Conservation (phyloP, 2,797 vertebrate genomes). For the Lemur catta region DNA sequence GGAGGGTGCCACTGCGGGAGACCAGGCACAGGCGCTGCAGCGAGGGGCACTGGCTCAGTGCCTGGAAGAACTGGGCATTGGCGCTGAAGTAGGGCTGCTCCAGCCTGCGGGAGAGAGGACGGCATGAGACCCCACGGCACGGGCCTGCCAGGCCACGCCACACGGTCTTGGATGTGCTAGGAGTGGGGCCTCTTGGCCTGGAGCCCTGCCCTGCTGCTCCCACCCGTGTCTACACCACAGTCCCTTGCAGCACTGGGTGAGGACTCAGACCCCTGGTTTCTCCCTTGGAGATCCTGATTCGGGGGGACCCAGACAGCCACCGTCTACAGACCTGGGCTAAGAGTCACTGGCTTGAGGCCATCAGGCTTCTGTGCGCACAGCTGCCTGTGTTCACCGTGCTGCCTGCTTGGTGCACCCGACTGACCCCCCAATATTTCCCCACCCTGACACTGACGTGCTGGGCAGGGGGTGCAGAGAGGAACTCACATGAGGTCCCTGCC, state of each 20-base stretch:
- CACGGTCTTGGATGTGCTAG: too few relatives aligned
- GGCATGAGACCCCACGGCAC: not conserved
- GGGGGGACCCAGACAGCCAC: too few relatives aligned
- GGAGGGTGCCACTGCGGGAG: conserved; percentile 94
- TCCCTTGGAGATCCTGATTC: not conserved
- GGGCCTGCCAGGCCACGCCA: too few relatives aligned
- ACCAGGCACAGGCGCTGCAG: conserved; percentile 95
- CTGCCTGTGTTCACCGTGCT: not conserved
- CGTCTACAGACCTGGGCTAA: not conserved
- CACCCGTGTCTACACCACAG: accelerated
- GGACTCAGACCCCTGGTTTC: not conserved
- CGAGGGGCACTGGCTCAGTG: conserved; percentile 90
- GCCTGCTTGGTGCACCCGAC: not conserved
- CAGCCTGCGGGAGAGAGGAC: conserved; percentile 85
- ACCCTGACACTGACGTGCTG: too few relatives aligned
- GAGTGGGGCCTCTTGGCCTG: not conserved
- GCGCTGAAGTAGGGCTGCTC: conserved; percentile 96
- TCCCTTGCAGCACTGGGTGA: accelerated
- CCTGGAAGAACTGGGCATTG: conserved; percentile 92
- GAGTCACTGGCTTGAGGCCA: not conserved
- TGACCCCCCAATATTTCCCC: too few relatives aligned
- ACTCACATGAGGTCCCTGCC: accelerated
- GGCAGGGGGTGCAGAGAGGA: not conserved
- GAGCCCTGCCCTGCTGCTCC: not conserved
- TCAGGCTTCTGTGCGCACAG: not conserved